Evolutionary conservation across 2,797 vertebrate species (phyloP), one percentile per base, ranked within the genome.

Genomic region (Poeciliopsis presidionis): DNA sequence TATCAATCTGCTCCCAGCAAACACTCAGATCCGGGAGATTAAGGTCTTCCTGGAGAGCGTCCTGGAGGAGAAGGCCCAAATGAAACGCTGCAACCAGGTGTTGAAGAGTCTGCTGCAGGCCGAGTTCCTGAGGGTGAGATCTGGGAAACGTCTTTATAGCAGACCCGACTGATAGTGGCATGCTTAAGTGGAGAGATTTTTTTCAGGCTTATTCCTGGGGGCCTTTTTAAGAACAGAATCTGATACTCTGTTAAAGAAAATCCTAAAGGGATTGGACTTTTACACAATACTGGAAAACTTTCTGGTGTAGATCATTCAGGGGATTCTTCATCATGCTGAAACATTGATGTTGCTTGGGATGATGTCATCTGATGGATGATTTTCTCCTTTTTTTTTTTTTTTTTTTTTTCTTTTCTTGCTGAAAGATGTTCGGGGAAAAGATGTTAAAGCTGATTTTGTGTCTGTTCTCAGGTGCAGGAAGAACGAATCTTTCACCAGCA

Each of bases 401-500:
- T n/a, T 41, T 41, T 41, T 41, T 41, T 7, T 41, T 7, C 8
- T 41, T 7, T 16, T 16, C 30, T 41, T 33, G 18, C 2, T 1
- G 65, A 39, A 5, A 39, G 36, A 12, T 28, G 51, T 1, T 57
- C 16, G 36, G 30, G 36, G 28, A 36, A 36, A 78, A 51, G 18
- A 30, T 14, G 20, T 55, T 61, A 7, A 75, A 71, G 28, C 3
- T 0, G 0, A 51, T 72, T 70, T 39, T 33, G 18, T 72, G 6
- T 63, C 2, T 61, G 67, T 41, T 36, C 86, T n/a, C 84, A 99
- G 98, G 97, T 99, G 57, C 98, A 99, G 86, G 98, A 99, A 90
- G 98, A 99, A 84, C 94, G 97, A 3, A 99, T 99, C 93, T 97
- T 98, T 84, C 97, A 99, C 93, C 98, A 99, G 92, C 98, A 99